Base-by-base conservation (phyloP, 2,888 invertebrate genomes). In the Conomelus anceps region DNA sequence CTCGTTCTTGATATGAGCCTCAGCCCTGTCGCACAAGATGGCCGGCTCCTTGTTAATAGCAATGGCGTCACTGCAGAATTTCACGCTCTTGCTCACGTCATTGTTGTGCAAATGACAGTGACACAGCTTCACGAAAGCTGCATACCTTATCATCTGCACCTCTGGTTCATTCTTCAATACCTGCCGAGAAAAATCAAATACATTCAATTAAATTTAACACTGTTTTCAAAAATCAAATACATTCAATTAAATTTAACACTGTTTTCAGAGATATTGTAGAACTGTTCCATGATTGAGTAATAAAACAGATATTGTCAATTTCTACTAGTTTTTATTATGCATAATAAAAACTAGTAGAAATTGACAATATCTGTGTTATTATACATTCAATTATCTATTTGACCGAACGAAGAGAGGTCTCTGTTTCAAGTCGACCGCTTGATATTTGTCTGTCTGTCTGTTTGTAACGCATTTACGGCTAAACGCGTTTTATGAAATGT, bases 21-120 rank as follows among this genome's bases (percentile, higher is more conserved):
- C 99, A 0, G 97, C 99, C 91, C 97, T 95, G 94, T 99, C 98
- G 94, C 98, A 98, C 91, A 97, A 95, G 89, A 97, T 94, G 90
- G 96, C 95, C 22, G 97, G 95, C 92, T 98, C 97, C 41, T 96
- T 95, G 92, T 95, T 95, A 90, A 97, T 94, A 90, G 96, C 95
- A 89, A 99, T 93, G 23, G 99, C 98, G 88, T 95, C 95, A 87
- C 96, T 95, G 93, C 99, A 99, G 89, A 95, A 94, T 22, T 94
- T 93, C 90, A 99, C 94, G 23, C 98, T 98, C 91, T 96, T 96
- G 0, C 94, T 93, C 89, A 95, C 94, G 92, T 96, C 95, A 91
- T 97, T 97, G 91, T 96, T 96, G 93, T 96, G 94, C 22, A 93
- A 91, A 89, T 96, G 95, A 93, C 99, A 98, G 91, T 95, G 95